These are phyloP conservation scores for Sinocyclocheilus rhinocerous DNA, from an alignment of 2,113 vertebrate species.

Conservation along the genomic window DNA sequence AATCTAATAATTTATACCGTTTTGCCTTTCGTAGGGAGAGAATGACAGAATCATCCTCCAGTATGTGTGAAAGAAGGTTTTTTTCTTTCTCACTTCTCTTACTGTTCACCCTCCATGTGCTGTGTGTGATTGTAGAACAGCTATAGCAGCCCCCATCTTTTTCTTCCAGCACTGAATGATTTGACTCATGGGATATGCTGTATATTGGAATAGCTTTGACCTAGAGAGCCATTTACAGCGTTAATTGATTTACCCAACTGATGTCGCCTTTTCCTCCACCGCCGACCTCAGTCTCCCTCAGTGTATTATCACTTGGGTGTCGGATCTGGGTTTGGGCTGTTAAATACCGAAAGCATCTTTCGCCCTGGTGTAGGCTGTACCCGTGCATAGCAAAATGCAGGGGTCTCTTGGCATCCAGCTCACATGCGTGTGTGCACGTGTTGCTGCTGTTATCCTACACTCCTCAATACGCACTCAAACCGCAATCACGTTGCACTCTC, in stretches of 20 bases:
- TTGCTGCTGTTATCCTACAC: constrained; percentile 8
- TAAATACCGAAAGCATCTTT: background rate
- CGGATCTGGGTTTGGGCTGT: background rate
- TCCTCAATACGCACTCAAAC: too few relatives aligned
- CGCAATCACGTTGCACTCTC: constrained; percentile 8
- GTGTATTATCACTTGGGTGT: constrained; percentile 16
- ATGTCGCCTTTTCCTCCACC: background rate
- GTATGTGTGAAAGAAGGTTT: background rate
- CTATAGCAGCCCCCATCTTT: background rate
- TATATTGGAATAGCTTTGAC: background rate
- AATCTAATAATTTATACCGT: background rate
- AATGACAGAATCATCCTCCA: background rate
- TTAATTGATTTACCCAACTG: background rate
- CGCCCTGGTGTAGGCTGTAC: background rate
- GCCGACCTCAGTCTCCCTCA: background rate
- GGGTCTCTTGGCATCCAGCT: constrained; percentile 47
- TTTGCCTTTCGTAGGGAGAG: background rate
- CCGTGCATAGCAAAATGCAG: constrained; percentile 25
- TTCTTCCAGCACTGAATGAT: background rate
- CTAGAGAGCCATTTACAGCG: background rate
- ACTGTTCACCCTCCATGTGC: background rate
- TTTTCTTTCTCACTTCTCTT: background rate
- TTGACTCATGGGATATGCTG: background rate
- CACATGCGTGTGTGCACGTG: constrained; percentile 26
- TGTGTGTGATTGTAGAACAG: background rate